Evolutionary conservation across 2,888 invertebrate genomes (phyloP).

Genomic region (Hipparchia sbordonii): DNA sequence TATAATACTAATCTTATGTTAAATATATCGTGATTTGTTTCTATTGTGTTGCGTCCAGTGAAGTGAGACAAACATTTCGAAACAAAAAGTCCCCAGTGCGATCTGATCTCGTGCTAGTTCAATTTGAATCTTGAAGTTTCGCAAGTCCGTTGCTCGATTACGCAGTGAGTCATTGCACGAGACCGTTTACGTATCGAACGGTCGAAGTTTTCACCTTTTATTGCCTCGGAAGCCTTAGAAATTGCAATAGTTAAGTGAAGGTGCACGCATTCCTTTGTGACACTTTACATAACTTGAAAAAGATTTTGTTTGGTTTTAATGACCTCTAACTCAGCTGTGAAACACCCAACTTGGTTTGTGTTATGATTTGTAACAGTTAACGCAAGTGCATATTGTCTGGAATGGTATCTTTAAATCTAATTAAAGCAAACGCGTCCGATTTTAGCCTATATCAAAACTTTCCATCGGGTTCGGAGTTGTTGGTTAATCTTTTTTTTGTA

Average conservation of each 20-base stretch:
- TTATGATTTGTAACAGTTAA: neutral
- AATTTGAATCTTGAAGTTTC: slow-evolving; percentile 47
- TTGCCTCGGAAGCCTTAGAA: slow-evolving; percentile 63
- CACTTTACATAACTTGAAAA: neutral
- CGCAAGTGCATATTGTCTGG: neutral
- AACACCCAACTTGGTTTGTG: neutral
- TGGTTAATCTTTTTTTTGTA: too few relatives aligned
- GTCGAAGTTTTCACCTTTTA: slow-evolving; percentile 58
- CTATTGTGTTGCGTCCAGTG: neutral
- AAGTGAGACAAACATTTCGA: slow-evolving; percentile 29
- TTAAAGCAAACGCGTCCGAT: too few relatives aligned
- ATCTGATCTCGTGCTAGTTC: slow-evolving; percentile 1
- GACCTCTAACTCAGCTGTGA: neutral
- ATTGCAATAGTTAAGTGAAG: slow-evolving; percentile 49
- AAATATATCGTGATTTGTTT: neutral
- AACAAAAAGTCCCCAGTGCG: slow-evolving; percentile 19
- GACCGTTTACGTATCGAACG: slow-evolving; percentile 57
- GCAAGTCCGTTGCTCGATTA: slow-evolving; percentile 58
- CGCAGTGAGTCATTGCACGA: slow-evolving; percentile 58
- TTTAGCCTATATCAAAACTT: neutral
- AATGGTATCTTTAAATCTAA: too few relatives aligned
- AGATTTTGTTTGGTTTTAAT: neutral
- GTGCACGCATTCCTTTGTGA: slow-evolving; percentile 30
- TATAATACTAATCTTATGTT: too few relatives aligned
- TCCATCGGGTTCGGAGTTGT: neutral